Evolutionary conservation across 2,888 invertebrate genomes (phyloP).

Genomic region (Teleogryllus oceanicus): DNA sequence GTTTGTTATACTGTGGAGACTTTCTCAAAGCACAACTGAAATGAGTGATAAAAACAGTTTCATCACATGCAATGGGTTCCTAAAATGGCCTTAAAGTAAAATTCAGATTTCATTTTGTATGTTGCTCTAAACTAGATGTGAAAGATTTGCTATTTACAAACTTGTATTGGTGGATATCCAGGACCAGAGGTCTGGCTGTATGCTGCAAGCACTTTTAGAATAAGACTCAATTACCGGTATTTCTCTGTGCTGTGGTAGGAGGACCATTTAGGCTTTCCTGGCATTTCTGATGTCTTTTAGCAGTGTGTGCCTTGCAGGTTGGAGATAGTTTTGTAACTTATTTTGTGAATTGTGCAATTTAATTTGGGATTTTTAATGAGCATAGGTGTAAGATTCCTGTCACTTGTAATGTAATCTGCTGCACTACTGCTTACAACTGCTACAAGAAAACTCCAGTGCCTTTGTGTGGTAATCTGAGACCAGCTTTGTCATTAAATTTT

Average conservation of each 20-base stretch:
- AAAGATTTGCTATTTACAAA: constrained; percentile 18
- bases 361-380: neutral
- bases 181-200: constrained; percentile 5
- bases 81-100: constrained; percentile 31
- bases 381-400: neutral
- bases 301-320: constrained; percentile 2
- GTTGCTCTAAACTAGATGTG: neutral
- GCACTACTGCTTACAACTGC: neutral
- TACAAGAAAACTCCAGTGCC: neutral
- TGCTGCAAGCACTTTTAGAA: neutral
- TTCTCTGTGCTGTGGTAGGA: constrained; percentile 1
- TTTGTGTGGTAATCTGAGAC: constrained; percentile 19
- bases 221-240: neutral
- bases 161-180: neutral
- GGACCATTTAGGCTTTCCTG: constrained; percentile 11
- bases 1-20: constrained; percentile 29
- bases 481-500: constrained; percentile 12
- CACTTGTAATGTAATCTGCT: neutral
- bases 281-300: neutral
- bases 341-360: neutral
- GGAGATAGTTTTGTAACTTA: neutral
- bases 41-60: neutral
- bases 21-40: neutral
- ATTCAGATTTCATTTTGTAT: constrained; percentile 5
- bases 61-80: constrained; percentile 29